Conservation (phyloP, 2,113 vertebrate species). For the Poeciliopsis occidentalis region DNA sequence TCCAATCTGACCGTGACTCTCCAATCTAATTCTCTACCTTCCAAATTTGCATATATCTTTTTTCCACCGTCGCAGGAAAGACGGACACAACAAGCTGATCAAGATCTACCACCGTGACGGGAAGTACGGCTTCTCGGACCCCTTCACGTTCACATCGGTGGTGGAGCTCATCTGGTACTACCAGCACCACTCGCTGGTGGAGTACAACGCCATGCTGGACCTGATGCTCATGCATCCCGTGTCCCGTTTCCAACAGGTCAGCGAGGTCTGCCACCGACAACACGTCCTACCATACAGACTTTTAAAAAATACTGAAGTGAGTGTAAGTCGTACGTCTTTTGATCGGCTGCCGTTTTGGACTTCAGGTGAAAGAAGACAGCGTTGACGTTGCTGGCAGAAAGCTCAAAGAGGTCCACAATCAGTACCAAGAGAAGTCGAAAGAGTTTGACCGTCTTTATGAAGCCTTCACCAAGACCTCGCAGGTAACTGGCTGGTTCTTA, state of each 20-base stretch:
- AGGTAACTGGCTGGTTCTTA: conserved; percentile 79
- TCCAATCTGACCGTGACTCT: neutral
- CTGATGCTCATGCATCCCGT: conserved; percentile 92
- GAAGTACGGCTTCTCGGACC: conserved; percentile 95
- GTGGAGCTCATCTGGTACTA: conserved; percentile 96
- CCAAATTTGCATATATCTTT: neutral
- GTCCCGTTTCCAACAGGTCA: conserved; percentile 91
- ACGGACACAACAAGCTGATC: conserved; percentile 95
- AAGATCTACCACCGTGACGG: conserved; percentile 95
- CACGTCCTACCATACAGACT: neutral
- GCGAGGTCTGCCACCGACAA: neutral
- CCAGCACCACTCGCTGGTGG: conserved; percentile 91
- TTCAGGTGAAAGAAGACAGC: conserved; percentile 90
- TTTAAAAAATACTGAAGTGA: neutral
- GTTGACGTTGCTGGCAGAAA: conserved; percentile 92
- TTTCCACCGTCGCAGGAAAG: conserved; percentile 83
- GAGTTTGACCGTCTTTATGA: conserved; percentile 94
- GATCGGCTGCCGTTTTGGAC: conserved; percentile 39
- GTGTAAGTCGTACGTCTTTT: neutral
- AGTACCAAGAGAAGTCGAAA: conserved; percentile 94
- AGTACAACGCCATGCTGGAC: conserved; percentile 95
- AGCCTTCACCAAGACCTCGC: conserved; percentile 92
- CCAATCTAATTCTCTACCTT: neutral
- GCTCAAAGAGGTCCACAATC: conserved; percentile 91
- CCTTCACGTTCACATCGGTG: conserved; percentile 92